Evolutionary conservation across 2,888 invertebrate species (phyloP).

Genomic region (Aphrophora alni): DNA sequence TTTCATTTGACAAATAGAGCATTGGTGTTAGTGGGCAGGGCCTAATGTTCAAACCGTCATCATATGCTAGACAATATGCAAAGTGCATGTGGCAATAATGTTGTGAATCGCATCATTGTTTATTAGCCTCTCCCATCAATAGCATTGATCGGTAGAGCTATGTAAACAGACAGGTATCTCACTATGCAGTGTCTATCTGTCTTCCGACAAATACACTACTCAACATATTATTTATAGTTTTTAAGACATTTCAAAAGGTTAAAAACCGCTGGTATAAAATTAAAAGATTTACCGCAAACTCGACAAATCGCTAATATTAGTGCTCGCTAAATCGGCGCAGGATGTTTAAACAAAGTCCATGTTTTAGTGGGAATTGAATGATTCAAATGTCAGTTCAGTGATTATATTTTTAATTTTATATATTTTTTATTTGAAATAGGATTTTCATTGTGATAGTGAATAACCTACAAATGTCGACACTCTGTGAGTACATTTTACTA

Average conservation of each 20-base stretch:
- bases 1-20: background rate
- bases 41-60: slow-evolving; percentile 3
- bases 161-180: slow-evolving; percentile 18
- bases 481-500: too few species aligned
- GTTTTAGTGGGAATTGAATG: too few species aligned
- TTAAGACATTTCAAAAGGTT: background rate
- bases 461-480: too few species aligned
- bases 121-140: slow-evolving; percentile 29
- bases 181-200: background rate
- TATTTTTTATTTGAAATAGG: background rate
- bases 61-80: slow-evolving; percentile 29
- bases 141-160: slow-evolving; percentile 22
- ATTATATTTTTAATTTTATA: background rate
- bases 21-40: background rate
- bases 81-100: slow-evolving; percentile 32
- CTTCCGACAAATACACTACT: background rate
- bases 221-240: background rate
- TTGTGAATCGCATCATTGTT: slow-evolving; percentile 28
- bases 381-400: background rate
- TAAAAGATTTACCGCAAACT: background rate
- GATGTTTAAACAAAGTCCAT: too few species aligned
- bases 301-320: background rate
- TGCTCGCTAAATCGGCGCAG: background rate
- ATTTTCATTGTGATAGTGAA: too few species aligned
- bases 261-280: background rate